Evolutionary conservation across 2,888 invertebrate genomes (phyloP), one percentile per base, ranked within the genome.

Genomic region (Liodrosophila aerea): DNA sequence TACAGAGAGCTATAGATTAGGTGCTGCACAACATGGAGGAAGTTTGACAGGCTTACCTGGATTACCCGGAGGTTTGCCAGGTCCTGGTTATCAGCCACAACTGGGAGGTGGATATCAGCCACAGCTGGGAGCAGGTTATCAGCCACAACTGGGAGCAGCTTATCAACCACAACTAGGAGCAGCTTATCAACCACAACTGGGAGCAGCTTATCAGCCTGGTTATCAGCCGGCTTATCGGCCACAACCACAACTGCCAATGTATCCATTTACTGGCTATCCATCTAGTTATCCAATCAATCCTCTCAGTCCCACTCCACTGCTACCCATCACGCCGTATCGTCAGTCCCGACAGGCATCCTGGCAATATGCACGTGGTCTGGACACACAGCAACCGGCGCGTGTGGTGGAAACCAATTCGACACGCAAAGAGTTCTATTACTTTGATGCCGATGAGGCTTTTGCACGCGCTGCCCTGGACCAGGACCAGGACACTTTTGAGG

Each of bases 381-480:
- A 82, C 18, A 68, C 67, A 0, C 82, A 87, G 15, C 86, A 87
- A 45, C 87, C 87, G 0, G 45, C 86, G 4, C 70, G 81, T 0
- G 74, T 87, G 0, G 87, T 88, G 3, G 88, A 88, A 50, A 88
- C 88, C 0, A 88, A 88, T 13, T 87, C 88, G 0, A 88, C 88
- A 0, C 85, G 88, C 16, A 88, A 88, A 44, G 88, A 87, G 18
- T 87, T 76, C 30, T 88, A 88, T 27, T 88, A 75, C 27, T 72
- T 69, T 30, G 88, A 88, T 50, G 85, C 72, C 12, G 86, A 87
- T 18, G 71, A 87, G 57, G 65, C 70, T 3, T 76, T 78, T 12
- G 74, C 77, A 1, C 72, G 76, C 2, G 56, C 75, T 3, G 75
- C 77, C 5, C 37, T 80, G 22, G 85, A 75, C 7, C 60, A 56